A percentile compares a stretch with the other conserved stretches of the same genome.
These are phyloP conservation scores for Andricus curvator DNA, from an alignment of 2,888 invertebrate genomes.

Conservation along the genomic window DNA sequence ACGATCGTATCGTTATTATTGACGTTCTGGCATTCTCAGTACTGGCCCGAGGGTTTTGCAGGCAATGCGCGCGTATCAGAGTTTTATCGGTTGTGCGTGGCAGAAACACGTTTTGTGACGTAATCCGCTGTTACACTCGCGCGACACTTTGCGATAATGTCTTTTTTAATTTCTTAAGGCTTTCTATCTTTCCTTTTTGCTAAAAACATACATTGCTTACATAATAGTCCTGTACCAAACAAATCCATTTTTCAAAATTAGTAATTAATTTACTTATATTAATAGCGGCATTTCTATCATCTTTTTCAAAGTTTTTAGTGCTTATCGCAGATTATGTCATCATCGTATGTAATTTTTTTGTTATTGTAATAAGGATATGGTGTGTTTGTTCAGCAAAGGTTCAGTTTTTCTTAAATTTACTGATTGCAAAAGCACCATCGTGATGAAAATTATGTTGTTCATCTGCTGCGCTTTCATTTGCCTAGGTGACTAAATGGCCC, in stretches of 20 bases:
- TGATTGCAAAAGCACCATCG: background rate
- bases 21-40: background rate
- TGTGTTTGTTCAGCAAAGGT: background rate
- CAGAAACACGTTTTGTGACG: slow-evolving; percentile 16
- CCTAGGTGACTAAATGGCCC: background rate
- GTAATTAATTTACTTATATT: too few relatives aligned
- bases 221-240: background rate
- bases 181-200: background rate
- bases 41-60: background rate
- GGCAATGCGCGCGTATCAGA: too few relatives aligned
- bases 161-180: background rate
- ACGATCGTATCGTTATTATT: background rate
- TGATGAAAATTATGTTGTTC: background rate
- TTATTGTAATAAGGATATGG: too few relatives aligned
- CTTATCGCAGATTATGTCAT: too few relatives aligned
- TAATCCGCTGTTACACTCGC: slow-evolving; percentile 2
- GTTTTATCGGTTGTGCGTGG: too few relatives aligned
- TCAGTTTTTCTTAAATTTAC: background rate
- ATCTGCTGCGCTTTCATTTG: background rate
- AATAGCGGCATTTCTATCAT: too few relatives aligned
- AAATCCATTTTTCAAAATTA: background rate
- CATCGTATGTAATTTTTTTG: too few relatives aligned
- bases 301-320: too few relatives aligned
- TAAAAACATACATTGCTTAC: background rate
- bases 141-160: background rate